These are phyloP conservation scores for Agrilus cyanescens DNA, from an alignment of 2,888 invertebrate species.

Conservation along the genomic window DNA sequence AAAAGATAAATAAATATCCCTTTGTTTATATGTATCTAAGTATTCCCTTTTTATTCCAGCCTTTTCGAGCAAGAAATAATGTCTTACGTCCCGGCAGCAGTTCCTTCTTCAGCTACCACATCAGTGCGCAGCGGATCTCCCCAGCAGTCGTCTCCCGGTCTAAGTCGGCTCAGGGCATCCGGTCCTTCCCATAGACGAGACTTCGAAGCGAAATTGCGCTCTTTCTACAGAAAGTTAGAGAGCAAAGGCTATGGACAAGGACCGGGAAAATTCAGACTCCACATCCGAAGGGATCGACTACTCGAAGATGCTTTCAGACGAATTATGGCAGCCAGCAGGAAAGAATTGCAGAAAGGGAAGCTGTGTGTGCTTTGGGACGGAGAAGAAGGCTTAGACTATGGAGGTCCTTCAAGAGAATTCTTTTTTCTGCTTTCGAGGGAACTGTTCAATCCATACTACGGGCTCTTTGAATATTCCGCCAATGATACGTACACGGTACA, in stretches of 20 bases:
- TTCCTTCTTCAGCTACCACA: slow-evolving; percentile 25
- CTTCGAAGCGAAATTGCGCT: slow-evolving; percentile 88
- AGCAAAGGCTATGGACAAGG: slow-evolving; percentile 96
- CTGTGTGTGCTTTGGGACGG: slow-evolving; percentile 89
- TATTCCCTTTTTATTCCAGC: slow-evolving; percentile 45
- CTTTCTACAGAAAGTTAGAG: slow-evolving; percentile 90
- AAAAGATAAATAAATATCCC: slow-evolving; percentile 1
- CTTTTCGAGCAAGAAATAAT: slow-evolving; percentile 97
- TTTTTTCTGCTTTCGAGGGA: slow-evolving; percentile 96
- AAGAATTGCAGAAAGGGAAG: slow-evolving; percentile 89
- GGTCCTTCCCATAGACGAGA: slow-evolving; percentile 78
- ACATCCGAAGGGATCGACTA: slow-evolving; percentile 84
- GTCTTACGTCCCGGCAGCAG: slow-evolving; percentile 80
- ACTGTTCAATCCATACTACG: slow-evolving; percentile 96
- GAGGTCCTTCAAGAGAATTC: slow-evolving; percentile 94
- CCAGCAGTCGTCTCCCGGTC: slow-evolving; percentile 67
- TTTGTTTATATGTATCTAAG: too few species aligned
- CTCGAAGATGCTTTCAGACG: slow-evolving; percentile 93
- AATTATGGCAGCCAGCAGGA: slow-evolving; percentile 92
- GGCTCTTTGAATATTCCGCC: slow-evolving; percentile 95
- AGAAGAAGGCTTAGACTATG: slow-evolving; percentile 95
- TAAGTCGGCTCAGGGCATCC: slow-evolving; percentile 67
- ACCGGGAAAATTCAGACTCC: slow-evolving; percentile 88
- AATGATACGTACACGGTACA: slow-evolving; percentile 96
- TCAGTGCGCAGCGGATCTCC: slow-evolving; percentile 45